Conservation (phyloP, 2,797 vertebrate species). For the Bryconaethiops microstoma region DNA sequence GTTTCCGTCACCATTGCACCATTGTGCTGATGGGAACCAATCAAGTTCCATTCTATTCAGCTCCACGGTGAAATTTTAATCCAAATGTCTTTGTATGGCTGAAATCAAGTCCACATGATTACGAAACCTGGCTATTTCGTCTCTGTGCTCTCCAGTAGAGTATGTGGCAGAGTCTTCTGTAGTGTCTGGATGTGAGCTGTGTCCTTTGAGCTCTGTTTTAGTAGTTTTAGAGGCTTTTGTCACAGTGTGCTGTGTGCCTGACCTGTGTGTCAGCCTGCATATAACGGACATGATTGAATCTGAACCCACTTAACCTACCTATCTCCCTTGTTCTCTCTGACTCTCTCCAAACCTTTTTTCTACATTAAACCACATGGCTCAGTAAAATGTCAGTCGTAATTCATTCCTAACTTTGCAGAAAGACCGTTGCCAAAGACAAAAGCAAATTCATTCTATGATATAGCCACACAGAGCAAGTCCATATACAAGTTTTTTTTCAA, state of each 20-base stretch:
- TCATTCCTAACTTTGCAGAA: conserved; percentile 41
- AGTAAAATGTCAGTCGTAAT: conserved; percentile 48
- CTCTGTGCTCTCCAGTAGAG: not conserved
- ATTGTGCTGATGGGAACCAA: conserved; percentile 26
- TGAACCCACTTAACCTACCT: conserved; percentile 22
- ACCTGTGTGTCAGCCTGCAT: conserved; percentile 23
- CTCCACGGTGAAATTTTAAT: conserved; percentile 25
- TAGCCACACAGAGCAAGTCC: too few species aligned
- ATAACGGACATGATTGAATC: conserved; percentile 10
- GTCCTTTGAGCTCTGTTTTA: conserved; percentile 1
- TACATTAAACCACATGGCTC: conserved; percentile 46
- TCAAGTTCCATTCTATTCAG: conserved; percentile 19
- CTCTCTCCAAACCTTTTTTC: conserved; percentile 28
- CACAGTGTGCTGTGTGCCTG: not conserved
- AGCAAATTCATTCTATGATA: not conserved
- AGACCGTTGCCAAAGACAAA: not conserved
- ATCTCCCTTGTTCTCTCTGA: not conserved
- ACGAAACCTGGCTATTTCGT: conserved; percentile 21
- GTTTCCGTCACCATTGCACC: conserved; percentile 13
- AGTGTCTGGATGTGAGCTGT: conserved; percentile 3
- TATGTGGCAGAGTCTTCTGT: not conserved
- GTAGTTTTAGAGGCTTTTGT: conserved; percentile 2
- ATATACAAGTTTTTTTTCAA: too few species aligned
- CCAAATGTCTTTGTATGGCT: conserved; percentile 13
- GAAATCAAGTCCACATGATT: conserved; percentile 28